Conservation (phyloP, 2,888 invertebrate genomes). For the Torymus auratus region DNA sequence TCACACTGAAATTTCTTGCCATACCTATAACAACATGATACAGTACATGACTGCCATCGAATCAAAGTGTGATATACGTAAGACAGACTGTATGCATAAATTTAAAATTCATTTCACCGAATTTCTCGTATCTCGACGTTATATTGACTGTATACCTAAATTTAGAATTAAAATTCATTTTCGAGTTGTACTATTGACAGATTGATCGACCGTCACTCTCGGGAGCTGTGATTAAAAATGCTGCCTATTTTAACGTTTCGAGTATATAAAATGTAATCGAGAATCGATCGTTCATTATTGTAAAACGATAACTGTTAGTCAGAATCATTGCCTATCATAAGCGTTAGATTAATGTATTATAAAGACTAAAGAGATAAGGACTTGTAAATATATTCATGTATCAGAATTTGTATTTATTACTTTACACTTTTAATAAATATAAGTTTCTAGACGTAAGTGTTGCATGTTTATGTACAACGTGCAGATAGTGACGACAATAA, state of each 20-base stretch:
- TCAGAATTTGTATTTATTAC: slow-evolving; percentile 50
- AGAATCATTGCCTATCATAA: slow-evolving; percentile 29
- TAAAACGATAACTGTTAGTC: slow-evolving; percentile 44
- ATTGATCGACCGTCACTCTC: too few species aligned
- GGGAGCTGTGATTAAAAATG: slow-evolving; percentile 29
- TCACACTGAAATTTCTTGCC: slow-evolving; percentile 40
- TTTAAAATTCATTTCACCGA: background rate
- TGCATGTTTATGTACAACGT: slow-evolving; percentile 26
- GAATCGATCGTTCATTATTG: background rate
- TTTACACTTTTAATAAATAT: slow-evolving; percentile 39
- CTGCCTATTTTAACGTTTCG: slow-evolving; percentile 18
- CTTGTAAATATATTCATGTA: slow-evolving; percentile 51
- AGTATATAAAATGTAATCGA: background rate
- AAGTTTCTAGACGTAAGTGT: slow-evolving; percentile 22
- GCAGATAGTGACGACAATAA: slow-evolving; percentile 49
- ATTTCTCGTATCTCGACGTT: background rate
- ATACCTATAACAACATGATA: slow-evolving; percentile 28
- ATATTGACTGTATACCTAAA: background rate
- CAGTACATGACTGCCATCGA: slow-evolving; percentile 44
- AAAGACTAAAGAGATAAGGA: slow-evolving; percentile 47
- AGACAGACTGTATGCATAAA: slow-evolving; percentile 1
- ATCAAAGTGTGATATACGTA: slow-evolving; percentile 40
- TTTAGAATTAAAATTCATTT: background rate
- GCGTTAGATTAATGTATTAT: slow-evolving; percentile 18
- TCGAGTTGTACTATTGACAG: background rate